These are phyloP conservation scores for Antheraea yamamai DNA, from an alignment of 2,888 invertebrate species.

Conservation along the genomic window DNA sequence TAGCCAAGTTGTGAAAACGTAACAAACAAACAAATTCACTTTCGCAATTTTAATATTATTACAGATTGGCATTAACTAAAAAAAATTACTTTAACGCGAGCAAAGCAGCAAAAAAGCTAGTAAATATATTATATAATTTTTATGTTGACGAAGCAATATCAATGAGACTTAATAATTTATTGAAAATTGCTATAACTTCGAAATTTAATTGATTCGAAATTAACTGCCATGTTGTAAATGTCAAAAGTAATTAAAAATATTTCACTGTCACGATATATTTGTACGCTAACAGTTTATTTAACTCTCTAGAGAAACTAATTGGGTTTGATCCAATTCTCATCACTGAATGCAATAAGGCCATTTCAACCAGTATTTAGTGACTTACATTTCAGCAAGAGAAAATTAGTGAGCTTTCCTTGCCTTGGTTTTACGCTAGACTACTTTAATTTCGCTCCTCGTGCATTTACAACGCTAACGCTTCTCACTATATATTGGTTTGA, in stretches of 20 bases:
- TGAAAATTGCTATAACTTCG: too few relatives aligned
- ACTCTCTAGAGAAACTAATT: background rate
- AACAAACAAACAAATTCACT: too few relatives aligned
- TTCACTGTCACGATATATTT: background rate
- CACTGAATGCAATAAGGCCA: background rate
- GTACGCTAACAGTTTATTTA: background rate
- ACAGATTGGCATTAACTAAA: too few relatives aligned
- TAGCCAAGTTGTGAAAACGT: too few relatives aligned
- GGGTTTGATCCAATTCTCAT: background rate
- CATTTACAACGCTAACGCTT: background rate
- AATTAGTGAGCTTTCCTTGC: constrained; percentile 1
- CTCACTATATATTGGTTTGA: background rate
- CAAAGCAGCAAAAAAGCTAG: too few relatives aligned
- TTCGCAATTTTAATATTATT: too few relatives aligned
- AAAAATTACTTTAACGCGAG: too few relatives aligned
- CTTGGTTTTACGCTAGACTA: background rate
- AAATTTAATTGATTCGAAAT: too few relatives aligned
- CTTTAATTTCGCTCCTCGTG: constrained; percentile 1
- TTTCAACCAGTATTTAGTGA: background rate
- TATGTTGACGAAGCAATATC: too few relatives aligned
- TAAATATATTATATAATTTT: too few relatives aligned
- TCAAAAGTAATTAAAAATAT: background rate
- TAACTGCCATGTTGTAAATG: too few relatives aligned
- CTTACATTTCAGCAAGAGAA: background rate
- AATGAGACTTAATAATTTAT: too few relatives aligned